Evolutionary conservation across 92 coral and sea anemone species (phyloP).

Genomic region (Galaxea fascicularis): DNA sequence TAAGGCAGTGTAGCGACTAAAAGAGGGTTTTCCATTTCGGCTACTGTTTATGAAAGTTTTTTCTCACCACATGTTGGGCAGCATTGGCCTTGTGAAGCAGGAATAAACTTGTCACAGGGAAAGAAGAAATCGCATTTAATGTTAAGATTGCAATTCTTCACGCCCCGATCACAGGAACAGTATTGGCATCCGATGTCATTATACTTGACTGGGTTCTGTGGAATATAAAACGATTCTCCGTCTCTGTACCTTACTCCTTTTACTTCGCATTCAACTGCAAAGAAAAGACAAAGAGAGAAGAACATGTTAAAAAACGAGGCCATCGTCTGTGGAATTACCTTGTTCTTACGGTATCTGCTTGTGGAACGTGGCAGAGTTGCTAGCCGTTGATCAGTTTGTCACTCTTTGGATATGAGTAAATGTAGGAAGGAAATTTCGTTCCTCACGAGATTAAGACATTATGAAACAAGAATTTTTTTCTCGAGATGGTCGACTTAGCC

Average conservation of each 20-base stretch:
- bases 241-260: slow-evolving; percentile 10
- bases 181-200: slow-evolving; percentile 18
- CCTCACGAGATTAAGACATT: no score
- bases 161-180: slow-evolving; percentile 32
- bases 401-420: no score
- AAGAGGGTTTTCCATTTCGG: no score
- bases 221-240: slow-evolving; percentile 17
- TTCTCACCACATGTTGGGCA: slow-evolving; percentile 46
- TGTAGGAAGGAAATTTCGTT: no score
- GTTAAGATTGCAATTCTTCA: neutral
- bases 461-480: no score
- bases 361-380: no score
- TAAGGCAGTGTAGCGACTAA: no score
- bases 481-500: no score
- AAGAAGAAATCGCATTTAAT: slow-evolving; percentile 14
- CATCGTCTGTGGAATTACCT: no score
- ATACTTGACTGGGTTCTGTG: slow-evolving; percentile 27
- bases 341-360: no score
- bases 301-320: no score
- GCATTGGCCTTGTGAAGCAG: slow-evolving; percentile 35
- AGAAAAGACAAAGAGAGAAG: neutral
- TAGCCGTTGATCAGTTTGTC: no score
- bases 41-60: neutral
- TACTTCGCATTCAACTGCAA: slow-evolving; percentile 28
- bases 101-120: slow-evolving; percentile 29